Percentiles rank a stretch among this genome's conserved stretches.
Evolutionary conservation across 2,888 invertebrate species (phyloP).

Genomic region (Alentia gelatinosa): DNA sequence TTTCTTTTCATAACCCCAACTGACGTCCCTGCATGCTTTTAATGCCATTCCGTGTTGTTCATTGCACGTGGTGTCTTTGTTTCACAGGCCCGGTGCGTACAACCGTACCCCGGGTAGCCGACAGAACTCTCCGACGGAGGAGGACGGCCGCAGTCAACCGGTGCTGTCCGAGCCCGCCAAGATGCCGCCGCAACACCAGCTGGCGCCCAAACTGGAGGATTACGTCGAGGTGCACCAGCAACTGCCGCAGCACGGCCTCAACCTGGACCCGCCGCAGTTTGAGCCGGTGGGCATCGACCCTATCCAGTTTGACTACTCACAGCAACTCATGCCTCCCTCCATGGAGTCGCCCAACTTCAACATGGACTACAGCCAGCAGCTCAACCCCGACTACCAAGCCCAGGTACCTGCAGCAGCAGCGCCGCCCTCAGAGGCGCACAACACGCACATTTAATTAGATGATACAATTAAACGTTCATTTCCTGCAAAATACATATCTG

Average conservation of each 20-base stretch:
- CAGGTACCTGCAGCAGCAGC: too few relatives aligned
- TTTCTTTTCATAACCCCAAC: too few relatives aligned
- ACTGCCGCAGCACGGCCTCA: constrained; percentile 69
- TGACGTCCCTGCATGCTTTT: too few relatives aligned
- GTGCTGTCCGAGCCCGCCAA: constrained; percentile 8
- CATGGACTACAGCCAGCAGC: constrained; percentile 79
- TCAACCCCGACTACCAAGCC: constrained; percentile 60
- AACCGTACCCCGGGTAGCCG: constrained; percentile 86
- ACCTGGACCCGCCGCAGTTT: constrained; percentile 74
- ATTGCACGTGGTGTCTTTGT: too few relatives aligned
- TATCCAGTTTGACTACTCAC: constrained; percentile 78
- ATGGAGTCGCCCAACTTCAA: constrained; percentile 81
- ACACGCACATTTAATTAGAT: too few relatives aligned
- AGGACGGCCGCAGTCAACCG: constrained; percentile 83
- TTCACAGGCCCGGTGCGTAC: neutral
- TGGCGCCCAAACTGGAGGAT: constrained; percentile 65
- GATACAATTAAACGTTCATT: too few relatives aligned
- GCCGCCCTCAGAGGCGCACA: too few relatives aligned
- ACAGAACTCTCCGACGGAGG: constrained; percentile 95
- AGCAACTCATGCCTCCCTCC: constrained; percentile 76
- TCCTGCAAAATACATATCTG: too few relatives aligned
- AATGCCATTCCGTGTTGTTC: too few relatives aligned
- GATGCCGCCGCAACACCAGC: constrained; percentile 52
- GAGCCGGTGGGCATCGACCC: constrained; percentile 80
- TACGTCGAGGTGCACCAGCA: constrained; percentile 71